Percentiles rank a stretch among this genome's conserved stretches.
These are phyloP conservation scores for Carettochelys insculpta DNA, from an alignment of 2,113 vertebrate species.

Conservation along the genomic window DNA sequence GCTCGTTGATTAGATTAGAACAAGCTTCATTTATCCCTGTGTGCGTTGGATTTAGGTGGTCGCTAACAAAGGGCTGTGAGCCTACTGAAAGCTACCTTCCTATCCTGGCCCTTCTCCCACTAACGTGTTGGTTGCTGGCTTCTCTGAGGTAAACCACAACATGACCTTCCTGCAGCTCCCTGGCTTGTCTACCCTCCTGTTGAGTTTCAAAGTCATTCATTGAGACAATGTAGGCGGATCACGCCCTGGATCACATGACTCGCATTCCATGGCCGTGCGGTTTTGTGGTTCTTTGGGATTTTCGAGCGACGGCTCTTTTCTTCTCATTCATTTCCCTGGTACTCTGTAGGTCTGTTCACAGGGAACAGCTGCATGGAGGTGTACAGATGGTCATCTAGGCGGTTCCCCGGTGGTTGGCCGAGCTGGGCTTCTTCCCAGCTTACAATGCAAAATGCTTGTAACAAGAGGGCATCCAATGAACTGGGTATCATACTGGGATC, in stretches of 20 bases:
- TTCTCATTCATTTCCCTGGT: background rate
- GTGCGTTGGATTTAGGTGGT: background rate
- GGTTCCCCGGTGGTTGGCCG: background rate
- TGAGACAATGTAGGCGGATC: background rate
- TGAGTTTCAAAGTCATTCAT: background rate
- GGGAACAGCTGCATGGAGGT: background rate
- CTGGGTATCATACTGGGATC: background rate
- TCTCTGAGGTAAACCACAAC: background rate
- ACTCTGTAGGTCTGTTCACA: background rate
- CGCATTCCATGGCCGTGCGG: background rate
- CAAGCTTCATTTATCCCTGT: conserved; percentile 35
- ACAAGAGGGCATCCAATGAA: background rate
- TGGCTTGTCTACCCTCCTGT: background rate
- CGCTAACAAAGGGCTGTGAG: background rate
- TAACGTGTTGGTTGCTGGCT: background rate
- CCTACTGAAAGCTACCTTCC: conserved; percentile 10
- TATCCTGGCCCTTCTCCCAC: background rate
- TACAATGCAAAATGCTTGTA: background rate
- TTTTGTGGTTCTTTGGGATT: background rate
- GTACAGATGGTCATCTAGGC: background rate
- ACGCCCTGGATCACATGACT: conserved; percentile 19
- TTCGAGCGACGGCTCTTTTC: background rate
- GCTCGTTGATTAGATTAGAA: conserved; percentile 52
- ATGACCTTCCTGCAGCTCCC: background rate
- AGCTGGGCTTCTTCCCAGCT: background rate